Conservation (phyloP, 2,888 invertebrate species). For the Dynastes tityus region DNA sequence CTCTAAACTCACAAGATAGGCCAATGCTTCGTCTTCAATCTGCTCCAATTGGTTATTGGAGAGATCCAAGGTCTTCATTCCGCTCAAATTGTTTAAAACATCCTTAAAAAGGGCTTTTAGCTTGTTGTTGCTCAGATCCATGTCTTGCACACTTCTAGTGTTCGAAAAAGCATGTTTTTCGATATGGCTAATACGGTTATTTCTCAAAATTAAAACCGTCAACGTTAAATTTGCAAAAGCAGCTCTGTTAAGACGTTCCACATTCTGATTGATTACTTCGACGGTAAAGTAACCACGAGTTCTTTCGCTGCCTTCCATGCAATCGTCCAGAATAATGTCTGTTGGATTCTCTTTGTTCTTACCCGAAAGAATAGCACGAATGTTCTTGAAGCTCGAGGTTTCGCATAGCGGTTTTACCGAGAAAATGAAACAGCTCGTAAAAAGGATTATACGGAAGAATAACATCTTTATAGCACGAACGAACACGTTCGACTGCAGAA, state of each 20-base stretch:
- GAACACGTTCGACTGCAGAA: not conserved
- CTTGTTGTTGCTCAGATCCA: conserved; percentile 48
- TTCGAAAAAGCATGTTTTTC: conserved; percentile 35
- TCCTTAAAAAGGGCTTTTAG: conserved; percentile 40
- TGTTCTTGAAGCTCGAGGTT: conserved; percentile 26
- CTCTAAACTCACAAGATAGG: conserved; percentile 48
- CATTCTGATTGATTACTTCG: conserved; percentile 32
- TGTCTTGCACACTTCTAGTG: not conserved
- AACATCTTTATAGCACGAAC: not conserved
- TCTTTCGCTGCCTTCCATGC: conserved; percentile 11
- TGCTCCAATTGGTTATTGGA: conserved; percentile 48
- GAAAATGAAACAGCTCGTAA: no score
- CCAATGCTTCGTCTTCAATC: conserved; percentile 49
- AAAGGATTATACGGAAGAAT: not conserved
- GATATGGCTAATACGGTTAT: conserved; percentile 47
- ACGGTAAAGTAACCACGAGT: not conserved
- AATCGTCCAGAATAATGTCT: conserved; percentile 29
- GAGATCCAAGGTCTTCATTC: conserved; percentile 47
- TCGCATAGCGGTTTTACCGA: conserved; percentile 6
- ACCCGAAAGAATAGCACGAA: conserved; percentile 5
- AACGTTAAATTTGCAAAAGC: conserved; percentile 29
- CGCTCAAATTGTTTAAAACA: conserved; percentile 46
- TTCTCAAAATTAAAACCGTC: conserved; percentile 10
- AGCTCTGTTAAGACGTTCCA: conserved; percentile 17
- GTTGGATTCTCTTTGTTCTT: not conserved